Conservation (phyloP, 2,888 invertebrate genomes). For the Papilio elwesi region DNA sequence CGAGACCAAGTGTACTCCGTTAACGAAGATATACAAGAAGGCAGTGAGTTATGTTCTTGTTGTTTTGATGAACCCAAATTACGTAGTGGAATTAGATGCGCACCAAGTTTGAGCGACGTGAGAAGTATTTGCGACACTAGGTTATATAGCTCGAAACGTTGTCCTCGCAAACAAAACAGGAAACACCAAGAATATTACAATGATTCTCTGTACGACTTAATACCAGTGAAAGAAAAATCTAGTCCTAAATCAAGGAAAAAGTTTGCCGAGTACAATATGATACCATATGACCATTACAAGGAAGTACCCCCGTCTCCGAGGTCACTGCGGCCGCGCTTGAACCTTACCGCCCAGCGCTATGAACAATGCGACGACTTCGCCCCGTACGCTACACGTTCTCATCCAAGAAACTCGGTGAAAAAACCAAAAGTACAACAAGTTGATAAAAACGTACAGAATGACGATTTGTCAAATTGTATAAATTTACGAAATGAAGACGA, state of each 20-base stretch:
- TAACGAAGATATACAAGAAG: constrained; percentile 56
- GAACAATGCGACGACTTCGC: constrained; percentile 57
- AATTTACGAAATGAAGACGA: constrained; percentile 26
- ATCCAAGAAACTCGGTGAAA: background rate
- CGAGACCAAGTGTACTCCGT: constrained; percentile 65
- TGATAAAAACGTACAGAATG: constrained; percentile 40
- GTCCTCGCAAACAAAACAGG: constrained; percentile 52
- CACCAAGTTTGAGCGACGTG: constrained; percentile 57
- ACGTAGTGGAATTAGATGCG: constrained; percentile 44
- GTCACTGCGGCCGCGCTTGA: constrained; percentile 68
- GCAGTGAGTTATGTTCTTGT: constrained; percentile 65
- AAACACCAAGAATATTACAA: constrained; percentile 59
- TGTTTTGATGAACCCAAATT: constrained; percentile 53
- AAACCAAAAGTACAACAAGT: constrained; percentile 33
- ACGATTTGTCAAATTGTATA: constrained; percentile 24
- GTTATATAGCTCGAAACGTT: constrained; percentile 61
- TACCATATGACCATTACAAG: constrained; percentile 56
- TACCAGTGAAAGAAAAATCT: constrained; percentile 75
- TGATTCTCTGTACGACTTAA: constrained; percentile 69
- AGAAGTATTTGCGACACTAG: constrained; percentile 70
- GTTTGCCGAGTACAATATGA: constrained; percentile 58
- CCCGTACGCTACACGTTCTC: constrained; percentile 26
- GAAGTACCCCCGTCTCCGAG: constrained; percentile 76
- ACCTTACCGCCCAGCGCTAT: constrained; percentile 67
- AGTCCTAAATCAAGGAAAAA: constrained; percentile 71